phyloP scores from a whole-genome alignment of 2,888 invertebrate genomes.

The Yponomeuta malinellus region DNA sequence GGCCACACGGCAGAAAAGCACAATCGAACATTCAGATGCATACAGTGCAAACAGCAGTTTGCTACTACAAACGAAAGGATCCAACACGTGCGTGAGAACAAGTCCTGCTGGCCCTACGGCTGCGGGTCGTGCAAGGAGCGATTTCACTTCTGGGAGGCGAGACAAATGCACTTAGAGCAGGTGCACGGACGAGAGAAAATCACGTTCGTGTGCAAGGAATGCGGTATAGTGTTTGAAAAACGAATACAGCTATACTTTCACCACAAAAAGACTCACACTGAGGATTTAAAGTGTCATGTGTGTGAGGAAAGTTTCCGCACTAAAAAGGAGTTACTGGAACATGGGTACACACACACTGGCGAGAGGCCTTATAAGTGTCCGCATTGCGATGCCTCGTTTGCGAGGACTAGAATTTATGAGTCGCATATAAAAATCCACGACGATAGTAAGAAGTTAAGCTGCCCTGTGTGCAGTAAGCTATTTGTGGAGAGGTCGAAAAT shows the following conservation, averaged over 20 bases:
- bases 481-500: background rate
- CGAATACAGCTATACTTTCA: slow-evolving; percentile 6
- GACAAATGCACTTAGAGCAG: background rate
- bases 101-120: slow-evolving; percentile 6
- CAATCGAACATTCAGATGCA: slow-evolving; percentile 11
- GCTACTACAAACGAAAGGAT: slow-evolving; percentile 12
- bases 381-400: slow-evolving; percentile 9
- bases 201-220: slow-evolving; percentile 14
- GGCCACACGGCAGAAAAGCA: slow-evolving; percentile 1
- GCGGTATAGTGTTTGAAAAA: slow-evolving; percentile 6
- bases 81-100: slow-evolving; percentile 11
- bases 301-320: slow-evolving; percentile 46
- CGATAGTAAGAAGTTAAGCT: background rate
- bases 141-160: slow-evolving; percentile 15
- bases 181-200: slow-evolving; percentile 15
- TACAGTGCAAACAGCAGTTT: slow-evolving; percentile 16
- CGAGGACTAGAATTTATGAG: background rate
- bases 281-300: slow-evolving; percentile 40
- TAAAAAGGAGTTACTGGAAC: background rate
- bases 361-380: slow-evolving; percentile 9
- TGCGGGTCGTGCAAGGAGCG: slow-evolving; percentile 18
- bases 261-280: slow-evolving; percentile 7
- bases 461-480: background rate
- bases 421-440: slow-evolving; percentile 13
- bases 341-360: slow-evolving; percentile 10